Evolutionary conservation across 2,888 invertebrate species (phyloP).

Genomic region (Argyresthia goedartella): DNA sequence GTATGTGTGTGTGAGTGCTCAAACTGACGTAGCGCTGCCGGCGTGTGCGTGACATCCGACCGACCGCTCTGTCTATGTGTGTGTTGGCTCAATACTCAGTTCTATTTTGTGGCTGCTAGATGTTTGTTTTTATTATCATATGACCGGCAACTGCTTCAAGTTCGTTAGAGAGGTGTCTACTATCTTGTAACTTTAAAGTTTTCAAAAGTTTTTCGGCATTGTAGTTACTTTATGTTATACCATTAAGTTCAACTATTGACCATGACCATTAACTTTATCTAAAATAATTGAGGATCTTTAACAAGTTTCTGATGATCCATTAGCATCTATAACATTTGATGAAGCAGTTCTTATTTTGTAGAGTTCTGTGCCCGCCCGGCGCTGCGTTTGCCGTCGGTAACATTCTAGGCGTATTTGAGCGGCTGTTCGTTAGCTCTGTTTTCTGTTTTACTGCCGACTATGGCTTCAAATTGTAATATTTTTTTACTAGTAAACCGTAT

Average conservation of each 20-base stretch:
- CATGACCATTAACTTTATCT: too few relatives aligned
- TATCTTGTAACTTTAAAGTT: not conserved
- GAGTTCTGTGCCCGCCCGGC: not conserved
- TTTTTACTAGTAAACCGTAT: too few relatives aligned
- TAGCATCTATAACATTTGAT: not conserved
- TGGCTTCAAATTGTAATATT: too few relatives aligned
- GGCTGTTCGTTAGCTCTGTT: constrained; percentile 6
- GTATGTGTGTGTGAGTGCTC: constrained; percentile 35
- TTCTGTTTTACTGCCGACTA: not conserved
- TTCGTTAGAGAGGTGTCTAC: constrained; percentile 21
- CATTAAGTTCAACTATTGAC: not conserved
- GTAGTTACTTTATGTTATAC: not conserved
- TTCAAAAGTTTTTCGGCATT: not conserved
- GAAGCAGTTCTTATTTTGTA: not conserved
- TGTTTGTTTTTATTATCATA: constrained; percentile 71
- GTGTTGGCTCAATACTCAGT: constrained; percentile 64
- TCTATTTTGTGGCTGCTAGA: constrained; percentile 65
- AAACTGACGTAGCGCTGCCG: constrained; percentile 23
- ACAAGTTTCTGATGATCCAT: too few relatives aligned
- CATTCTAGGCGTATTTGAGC: constrained; percentile 28
- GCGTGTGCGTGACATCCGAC: constrained; percentile 60
- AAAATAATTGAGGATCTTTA: too few relatives aligned
- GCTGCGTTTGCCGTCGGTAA: constrained; percentile 18
- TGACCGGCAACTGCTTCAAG: constrained; percentile 49
- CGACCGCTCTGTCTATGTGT: constrained; percentile 38